Evolutionary conservation across 2,113 vertebrate genomes (phyloP).

Genomic region (Sphaerodactylus townsendi): DNA sequence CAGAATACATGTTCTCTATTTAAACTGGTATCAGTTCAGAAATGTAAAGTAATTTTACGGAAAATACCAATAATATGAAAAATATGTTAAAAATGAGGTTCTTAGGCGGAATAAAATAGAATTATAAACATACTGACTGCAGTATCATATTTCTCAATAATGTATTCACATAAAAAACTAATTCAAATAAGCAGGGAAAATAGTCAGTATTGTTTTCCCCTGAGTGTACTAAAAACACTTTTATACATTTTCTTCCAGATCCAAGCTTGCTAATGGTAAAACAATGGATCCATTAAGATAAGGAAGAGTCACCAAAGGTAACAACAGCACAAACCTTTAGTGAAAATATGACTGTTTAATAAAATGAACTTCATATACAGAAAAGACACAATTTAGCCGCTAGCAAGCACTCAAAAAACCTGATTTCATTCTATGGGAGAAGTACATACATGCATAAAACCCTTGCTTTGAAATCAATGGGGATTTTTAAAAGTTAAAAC

Average conservation of each 20-base stretch:
- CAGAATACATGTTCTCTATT: constrained; percentile 16
- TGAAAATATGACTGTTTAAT: constrained; percentile 64
- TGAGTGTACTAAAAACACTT: constrained; percentile 57
- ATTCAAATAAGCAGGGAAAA: constrained; percentile 45
- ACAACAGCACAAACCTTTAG: constrained; percentile 51
- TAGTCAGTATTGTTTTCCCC: constrained; percentile 47
- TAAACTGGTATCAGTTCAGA: constrained; percentile 28
- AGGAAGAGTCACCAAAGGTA: constrained; percentile 45
- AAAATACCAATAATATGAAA: constrained; percentile 16
- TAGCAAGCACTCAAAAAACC: background rate
- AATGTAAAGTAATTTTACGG: constrained; percentile 33
- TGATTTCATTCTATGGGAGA: no score
- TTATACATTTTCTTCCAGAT: constrained; percentile 53
- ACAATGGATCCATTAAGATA: constrained; percentile 53
- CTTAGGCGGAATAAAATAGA: constrained; percentile 60
- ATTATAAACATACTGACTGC: constrained; percentile 58
- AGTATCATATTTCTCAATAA: constrained; percentile 59
- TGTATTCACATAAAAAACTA: constrained; percentile 58
- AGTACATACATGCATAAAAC: background rate
- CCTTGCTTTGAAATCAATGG: background rate
- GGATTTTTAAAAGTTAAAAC: no score
- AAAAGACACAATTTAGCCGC: background rate
- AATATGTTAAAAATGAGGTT: constrained; percentile 34
- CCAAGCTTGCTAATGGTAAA: constrained; percentile 54
- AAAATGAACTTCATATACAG: constrained; percentile 48